Conservation (phyloP, 2,888 invertebrate genomes). For the Amphimallon solstitiale region DNA sequence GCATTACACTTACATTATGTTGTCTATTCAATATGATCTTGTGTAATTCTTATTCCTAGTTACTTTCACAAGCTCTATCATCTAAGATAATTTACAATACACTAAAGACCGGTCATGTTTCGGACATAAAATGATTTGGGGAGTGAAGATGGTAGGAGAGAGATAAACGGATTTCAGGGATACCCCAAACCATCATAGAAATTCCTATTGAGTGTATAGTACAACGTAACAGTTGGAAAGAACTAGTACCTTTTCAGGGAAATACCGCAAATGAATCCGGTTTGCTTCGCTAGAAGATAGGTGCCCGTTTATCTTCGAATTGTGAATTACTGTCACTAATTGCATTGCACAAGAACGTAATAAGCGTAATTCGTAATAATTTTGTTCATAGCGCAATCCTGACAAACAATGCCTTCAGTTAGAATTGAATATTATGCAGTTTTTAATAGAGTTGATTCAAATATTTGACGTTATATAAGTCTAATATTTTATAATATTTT, state of each 20-base stretch:
- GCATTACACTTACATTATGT: conserved; percentile 22
- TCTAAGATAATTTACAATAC: conserved; percentile 24
- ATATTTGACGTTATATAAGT: too few species aligned
- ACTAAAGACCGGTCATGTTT: conserved; percentile 16
- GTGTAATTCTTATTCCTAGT: background rate
- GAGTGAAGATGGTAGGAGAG: conserved; percentile 23
- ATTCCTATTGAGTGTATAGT: conserved; percentile 5
- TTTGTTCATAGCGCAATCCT: too few species aligned
- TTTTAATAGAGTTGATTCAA: too few species aligned
- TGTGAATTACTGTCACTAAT: too few species aligned
- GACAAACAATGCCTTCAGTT: too few species aligned
- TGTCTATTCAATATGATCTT: too few species aligned
- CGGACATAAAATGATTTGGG: conserved; percentile 11
- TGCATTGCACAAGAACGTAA: too few species aligned
- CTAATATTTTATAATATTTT: too few species aligned
- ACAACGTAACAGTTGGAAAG: background rate
- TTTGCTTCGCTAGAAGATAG: background rate
- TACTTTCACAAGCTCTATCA: conserved; percentile 27
- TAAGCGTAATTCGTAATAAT: too few species aligned
- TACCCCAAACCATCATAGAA: conserved; percentile 27
- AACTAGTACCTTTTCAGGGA: conserved; percentile 11
- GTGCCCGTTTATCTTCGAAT: too few species aligned
- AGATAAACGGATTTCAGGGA: conserved; percentile 18
- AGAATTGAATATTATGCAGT: too few species aligned
- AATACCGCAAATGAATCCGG: conserved; percentile 6